Percentiles rank a stretch among this genome's conserved stretches.
phyloP scores from a whole-genome alignment of 2,797 vertebrate genomes.

The Lepilemur ruficaudatus region DNA sequence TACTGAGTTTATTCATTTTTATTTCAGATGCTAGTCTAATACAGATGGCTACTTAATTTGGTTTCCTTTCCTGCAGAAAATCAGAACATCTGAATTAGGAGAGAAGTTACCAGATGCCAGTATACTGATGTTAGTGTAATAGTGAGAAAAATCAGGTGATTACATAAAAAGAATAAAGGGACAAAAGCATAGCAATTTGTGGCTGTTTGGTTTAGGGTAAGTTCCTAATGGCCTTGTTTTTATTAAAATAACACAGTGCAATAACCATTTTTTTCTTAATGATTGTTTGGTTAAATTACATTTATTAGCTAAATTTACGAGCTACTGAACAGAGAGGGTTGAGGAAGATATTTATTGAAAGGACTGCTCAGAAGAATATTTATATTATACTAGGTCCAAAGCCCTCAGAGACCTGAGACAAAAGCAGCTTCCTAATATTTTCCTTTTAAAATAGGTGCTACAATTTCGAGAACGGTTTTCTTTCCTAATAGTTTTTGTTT shows the following conservation, averaged over 20 bases:
- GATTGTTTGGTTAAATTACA: background rate
- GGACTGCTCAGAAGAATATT: background rate
- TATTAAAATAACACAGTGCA: slow-evolving; percentile 25
- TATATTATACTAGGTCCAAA: background rate
- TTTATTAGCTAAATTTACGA: slow-evolving; percentile 13
- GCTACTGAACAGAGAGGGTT: background rate
- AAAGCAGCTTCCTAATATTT: background rate
- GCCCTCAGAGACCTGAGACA: background rate
- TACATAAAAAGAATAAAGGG: background rate
- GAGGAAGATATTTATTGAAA: slow-evolving; percentile 14
- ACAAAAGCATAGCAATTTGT: background rate
- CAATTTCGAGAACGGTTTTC: slow-evolving; percentile 10
- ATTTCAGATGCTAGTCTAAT: background rate
- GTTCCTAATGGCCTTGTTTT: slow-evolving; percentile 20
- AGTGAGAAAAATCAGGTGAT: slow-evolving; percentile 11
- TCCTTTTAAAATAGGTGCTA: background rate
- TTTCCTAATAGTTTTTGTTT: background rate
- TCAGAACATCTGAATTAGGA: background rate
- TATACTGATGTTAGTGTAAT: background rate
- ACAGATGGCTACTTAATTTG: background rate
- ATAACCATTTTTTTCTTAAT: background rate
- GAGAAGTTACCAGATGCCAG: background rate
- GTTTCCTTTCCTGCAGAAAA: background rate
- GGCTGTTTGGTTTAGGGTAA: background rate
- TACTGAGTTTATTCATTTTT: slow-evolving; percentile 30